These are phyloP conservation scores for Micrastur ruficollis DNA, from an alignment of 2,797 vertebrate genomes.

Conservation along the genomic window DNA sequence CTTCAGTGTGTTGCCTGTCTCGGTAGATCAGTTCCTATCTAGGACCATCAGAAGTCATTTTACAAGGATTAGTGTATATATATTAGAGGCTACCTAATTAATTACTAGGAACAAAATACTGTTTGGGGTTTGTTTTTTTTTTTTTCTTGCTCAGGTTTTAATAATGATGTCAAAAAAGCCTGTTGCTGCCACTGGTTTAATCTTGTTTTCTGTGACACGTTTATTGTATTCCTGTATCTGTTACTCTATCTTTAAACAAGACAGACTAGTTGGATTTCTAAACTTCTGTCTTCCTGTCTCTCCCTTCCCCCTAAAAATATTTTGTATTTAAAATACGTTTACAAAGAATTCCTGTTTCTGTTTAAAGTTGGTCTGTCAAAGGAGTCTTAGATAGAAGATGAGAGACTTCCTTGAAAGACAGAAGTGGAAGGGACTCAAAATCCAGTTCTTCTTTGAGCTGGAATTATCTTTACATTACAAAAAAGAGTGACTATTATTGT, in stretches of 20 bases:
- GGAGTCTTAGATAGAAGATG: not conserved
- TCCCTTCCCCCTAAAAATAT: not conserved
- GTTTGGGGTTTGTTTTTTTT: not conserved
- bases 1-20: not conserved
- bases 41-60: not conserved
- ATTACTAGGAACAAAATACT: not conserved
- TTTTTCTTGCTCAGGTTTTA: not conserved
- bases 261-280: not conserved
- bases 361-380: slow-evolving; percentile 4
- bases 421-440: not conserved
- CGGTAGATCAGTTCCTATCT: not conserved
- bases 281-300: not conserved
- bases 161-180: not conserved
- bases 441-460: not conserved
- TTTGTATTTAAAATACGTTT: not conserved
- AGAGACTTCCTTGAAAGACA: slow-evolving; percentile 1
- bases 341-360: not conserved
- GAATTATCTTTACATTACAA: not conserved
- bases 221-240: not conserved
- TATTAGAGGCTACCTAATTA: not conserved
- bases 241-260: not conserved
- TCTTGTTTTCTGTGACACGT: not conserved
- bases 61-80: not conserved
- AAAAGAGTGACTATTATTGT: not conserved
- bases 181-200: not conserved